Evolutionary conservation across 2,797 vertebrate genomes (phyloP).

Genomic region (Zenarchopterus dispar): DNA sequence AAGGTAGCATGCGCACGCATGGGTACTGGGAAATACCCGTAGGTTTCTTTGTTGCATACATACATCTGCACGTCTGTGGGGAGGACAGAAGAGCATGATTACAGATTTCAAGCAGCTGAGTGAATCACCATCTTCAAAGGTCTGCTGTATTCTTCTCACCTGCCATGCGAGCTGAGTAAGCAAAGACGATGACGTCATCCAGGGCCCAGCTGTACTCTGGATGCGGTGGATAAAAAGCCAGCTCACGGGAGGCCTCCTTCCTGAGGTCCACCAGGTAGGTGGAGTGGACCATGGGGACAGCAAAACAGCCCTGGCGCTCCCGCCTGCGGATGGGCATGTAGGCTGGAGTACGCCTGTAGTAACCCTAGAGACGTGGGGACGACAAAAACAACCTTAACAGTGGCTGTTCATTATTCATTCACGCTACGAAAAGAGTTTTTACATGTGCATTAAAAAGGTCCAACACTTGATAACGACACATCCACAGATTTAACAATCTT

Average conservation of each 20-base stretch:
- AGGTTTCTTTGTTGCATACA: constrained; percentile 88
- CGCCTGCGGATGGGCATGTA: constrained; percentile 90
- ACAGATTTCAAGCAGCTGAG: background rate
- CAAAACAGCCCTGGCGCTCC: constrained; percentile 87
- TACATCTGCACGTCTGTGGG: constrained; percentile 91
- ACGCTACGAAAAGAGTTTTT: constrained; percentile 3
- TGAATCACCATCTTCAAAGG: background rate
- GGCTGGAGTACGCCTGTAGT: constrained; percentile 89
- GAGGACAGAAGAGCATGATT: background rate
- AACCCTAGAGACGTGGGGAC: constrained; percentile 79
- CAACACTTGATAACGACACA: background rate
- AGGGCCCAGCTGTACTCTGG: constrained; percentile 89
- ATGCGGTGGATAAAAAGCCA: constrained; percentile 89
- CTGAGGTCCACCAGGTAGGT: constrained; percentile 89
- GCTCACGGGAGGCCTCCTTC: constrained; percentile 81
- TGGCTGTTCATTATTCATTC: background rate
- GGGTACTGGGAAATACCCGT: constrained; percentile 89
- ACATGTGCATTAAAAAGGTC: background rate
- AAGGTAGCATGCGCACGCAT: constrained; percentile 86
- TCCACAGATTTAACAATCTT: background rate
- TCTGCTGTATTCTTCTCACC: constrained; percentile 50
- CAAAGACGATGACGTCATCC: constrained; percentile 93
- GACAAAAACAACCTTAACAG: background rate
- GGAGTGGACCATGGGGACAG: constrained; percentile 94
- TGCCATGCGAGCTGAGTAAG: constrained; percentile 88